Conservation (phyloP, 2,113 vertebrate species). For the Piprites chloris region DNA sequence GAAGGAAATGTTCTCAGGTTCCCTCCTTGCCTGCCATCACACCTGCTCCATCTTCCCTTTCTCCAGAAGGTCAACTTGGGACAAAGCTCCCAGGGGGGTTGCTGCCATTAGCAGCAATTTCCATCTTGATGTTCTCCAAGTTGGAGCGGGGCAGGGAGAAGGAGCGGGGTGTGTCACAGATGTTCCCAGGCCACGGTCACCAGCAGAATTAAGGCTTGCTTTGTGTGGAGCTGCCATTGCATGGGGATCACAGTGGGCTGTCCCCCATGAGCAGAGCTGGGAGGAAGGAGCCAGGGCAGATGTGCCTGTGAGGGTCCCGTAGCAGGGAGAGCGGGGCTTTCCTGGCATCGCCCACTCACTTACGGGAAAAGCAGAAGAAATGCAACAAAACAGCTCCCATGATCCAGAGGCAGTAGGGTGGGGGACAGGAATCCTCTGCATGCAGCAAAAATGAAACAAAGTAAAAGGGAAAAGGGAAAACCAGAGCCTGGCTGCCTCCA, state of each 20-base stretch:
- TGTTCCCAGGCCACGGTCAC: not conserved
- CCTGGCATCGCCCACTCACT: not conserved
- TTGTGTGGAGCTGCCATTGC: rapidly evolving
- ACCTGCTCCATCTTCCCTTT: not conserved
- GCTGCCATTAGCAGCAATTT: not conserved
- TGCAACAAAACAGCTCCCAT: not conserved
- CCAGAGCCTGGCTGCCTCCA: not conserved
- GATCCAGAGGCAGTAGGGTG: not conserved
- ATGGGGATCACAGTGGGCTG: rapidly evolving
- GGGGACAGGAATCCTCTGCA: not conserved
- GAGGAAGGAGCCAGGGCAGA: not conserved
- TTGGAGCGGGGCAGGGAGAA: not conserved
- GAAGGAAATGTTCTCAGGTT: not conserved
- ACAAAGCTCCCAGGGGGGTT: not conserved
- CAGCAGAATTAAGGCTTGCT: not conserved
- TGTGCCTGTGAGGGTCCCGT: rapidly evolving
- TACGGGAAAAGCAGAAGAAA: not conserved
- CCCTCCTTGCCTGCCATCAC: not conserved
- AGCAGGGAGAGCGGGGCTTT: not conserved
- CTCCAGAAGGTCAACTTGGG: not conserved
- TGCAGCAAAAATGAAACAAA: not conserved
- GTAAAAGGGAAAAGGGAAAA: not conserved
- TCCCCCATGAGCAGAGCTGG: too few species aligned
- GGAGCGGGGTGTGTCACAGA: not conserved
- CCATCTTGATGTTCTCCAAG: rapidly evolving